Evolutionary conservation across 2,888 invertebrate species (phyloP).

Genomic region (Harmothoe impar): DNA sequence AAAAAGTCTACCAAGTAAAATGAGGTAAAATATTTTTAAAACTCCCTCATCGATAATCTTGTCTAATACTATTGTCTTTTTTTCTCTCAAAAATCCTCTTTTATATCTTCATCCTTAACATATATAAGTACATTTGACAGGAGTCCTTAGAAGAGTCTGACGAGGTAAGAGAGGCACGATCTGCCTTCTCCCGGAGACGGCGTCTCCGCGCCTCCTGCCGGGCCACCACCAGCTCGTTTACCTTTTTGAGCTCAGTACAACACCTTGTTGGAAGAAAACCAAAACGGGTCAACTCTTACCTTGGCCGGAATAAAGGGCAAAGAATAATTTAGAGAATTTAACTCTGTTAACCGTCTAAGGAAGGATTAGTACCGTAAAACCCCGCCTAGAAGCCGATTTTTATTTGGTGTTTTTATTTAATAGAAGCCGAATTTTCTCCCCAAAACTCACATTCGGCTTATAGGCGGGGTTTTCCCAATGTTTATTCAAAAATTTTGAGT

Average conservation of each 20-base stretch:
- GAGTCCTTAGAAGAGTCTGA: background rate
- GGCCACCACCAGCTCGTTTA: background rate
- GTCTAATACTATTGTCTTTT: too few species aligned
- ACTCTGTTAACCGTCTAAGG: too few species aligned
- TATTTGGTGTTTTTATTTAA: too few species aligned
- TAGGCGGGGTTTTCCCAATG: too few species aligned
- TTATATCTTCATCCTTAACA: background rate
- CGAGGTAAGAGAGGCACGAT: background rate
- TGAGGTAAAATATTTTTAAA: background rate
- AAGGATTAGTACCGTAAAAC: too few species aligned
- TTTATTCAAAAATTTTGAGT: too few species aligned
- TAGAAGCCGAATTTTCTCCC: too few species aligned
- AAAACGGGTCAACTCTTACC: background rate
- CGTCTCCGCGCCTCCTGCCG: background rate
- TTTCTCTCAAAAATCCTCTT: too few species aligned
- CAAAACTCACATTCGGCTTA: too few species aligned
- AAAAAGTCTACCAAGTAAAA: too few species aligned
- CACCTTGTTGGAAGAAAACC: conserved; percentile 21
- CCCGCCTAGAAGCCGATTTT: too few species aligned
- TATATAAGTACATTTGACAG: background rate
- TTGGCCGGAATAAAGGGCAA: background rate
- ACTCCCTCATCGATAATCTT: background rate
- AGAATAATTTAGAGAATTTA: too few species aligned
- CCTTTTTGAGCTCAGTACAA: conserved; percentile 28
- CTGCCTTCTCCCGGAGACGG: background rate